phyloP scores from a whole-genome alignment of 37 sponge, comb jelly and placozoan species.

The Mnemiopsis leidyi region DNA sequence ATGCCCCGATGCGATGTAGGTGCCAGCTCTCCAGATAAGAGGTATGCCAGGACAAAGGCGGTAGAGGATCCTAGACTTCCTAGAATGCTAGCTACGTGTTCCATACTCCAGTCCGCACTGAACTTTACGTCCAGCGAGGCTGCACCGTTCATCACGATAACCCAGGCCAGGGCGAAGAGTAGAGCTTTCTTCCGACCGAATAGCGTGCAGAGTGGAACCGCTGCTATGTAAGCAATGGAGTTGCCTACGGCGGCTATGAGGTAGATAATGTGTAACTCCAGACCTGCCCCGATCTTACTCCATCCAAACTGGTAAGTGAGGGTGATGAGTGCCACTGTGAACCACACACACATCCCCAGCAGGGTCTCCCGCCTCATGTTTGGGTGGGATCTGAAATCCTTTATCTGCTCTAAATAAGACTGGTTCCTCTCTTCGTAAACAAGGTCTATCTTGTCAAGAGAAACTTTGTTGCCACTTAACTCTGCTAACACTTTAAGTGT shows the following conservation, averaged over 20 bases:
- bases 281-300: not conserved
- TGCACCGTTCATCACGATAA: not conserved
- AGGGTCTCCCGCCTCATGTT: not conserved
- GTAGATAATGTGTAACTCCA: not conserved
- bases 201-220: not conserved
- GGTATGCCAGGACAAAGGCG: not conserved
- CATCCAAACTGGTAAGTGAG: not conserved
- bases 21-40: not conserved
- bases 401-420: not conserved
- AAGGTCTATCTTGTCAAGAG: not conserved
- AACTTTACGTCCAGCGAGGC: not conserved
- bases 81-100: not conserved
- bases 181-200: constrained; percentile 7
- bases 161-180: not conserved
- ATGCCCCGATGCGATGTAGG: not conserved
- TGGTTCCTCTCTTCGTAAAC: not conserved
- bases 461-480: not conserved
- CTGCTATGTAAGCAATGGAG: not conserved
- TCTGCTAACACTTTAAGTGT: not conserved
- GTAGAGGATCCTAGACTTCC: not conserved
- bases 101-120: not conserved
- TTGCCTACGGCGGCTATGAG: not conserved
- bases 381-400: not conserved
- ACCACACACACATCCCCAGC: not conserved
- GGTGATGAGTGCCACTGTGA: not conserved